Evolutionary conservation across 2,113 vertebrate species (phyloP), one percentile per base, ranked within the genome.

Genomic region (Stigmatopora nigra): DNA sequence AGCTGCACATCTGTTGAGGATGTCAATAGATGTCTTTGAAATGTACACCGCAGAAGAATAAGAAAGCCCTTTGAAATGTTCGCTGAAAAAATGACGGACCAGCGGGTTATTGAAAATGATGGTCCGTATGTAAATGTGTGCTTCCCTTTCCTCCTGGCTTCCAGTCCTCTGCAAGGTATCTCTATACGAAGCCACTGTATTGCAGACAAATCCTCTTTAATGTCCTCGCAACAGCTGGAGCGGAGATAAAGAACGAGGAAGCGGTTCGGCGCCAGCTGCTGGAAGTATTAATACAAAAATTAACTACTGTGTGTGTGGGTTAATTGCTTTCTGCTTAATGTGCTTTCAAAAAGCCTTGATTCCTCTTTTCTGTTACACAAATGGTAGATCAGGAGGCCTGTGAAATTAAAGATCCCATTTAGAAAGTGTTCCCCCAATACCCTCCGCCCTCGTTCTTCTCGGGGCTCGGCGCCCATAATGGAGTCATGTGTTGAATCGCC

Each of bases 261-360:
- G 84, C 82, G 84, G 83, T 84, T 15, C 72, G 80, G 76, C 85
- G 79, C 83, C 87, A 89, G 88, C 89, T 91, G 90, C 86, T 88
- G 83, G 53, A 87, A 87, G 87, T 84, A 88, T 88, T 89, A 90
- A 89, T 89, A 88, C 82, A 88, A 87, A 87, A 91, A 90, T 88
- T 88, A 91, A 89, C 88, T 86, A 87, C 89, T 85, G 83, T 88
- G 87, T 87, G 87, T 85, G 25, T 7, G 82, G 82, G 82, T 88
- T 89, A 91, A 92, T 90, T 88, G 88, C 89, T 90, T 91, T 88
- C 88, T 89, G 85, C 82, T 87, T 90, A 90, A 91, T 89, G 88
- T 90, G 86, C 84, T 89, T 87, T 88, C 84, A 85, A 90, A 61
- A 87, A 89, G 87, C 85, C 82, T 80, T 73, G 81, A 84, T 86